These are phyloP conservation scores for Nycticebus coucang DNA, from an alignment of 2,113 vertebrate species.

Conservation along the genomic window DNA sequence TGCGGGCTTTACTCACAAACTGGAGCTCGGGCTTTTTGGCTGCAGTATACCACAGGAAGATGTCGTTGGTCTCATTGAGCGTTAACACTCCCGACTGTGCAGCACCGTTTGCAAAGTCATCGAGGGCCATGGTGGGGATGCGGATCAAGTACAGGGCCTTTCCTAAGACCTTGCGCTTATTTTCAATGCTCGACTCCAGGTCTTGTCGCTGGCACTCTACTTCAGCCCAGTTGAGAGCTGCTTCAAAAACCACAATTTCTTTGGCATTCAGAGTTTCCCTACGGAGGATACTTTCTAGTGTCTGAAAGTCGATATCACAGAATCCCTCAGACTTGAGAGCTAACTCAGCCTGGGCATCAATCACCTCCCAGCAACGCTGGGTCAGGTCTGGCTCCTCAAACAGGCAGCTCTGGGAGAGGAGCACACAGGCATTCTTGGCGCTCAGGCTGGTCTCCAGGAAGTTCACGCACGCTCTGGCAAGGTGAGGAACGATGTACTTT, in stretches of 20 bases:
- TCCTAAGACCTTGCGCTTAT: slow-evolving; percentile 96
- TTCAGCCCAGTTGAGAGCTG: slow-evolving; percentile 96
- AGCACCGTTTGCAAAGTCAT: slow-evolving; percentile 97
- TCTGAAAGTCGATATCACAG: slow-evolving; percentile 98
- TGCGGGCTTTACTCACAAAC: slow-evolving; percentile 93
- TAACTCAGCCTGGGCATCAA: slow-evolving; percentile 97
- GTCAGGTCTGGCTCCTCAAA: slow-evolving; percentile 98
- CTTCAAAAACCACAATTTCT: slow-evolving; percentile 98
- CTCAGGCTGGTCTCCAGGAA: slow-evolving; percentile 98
- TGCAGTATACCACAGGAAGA: slow-evolving; percentile 98
- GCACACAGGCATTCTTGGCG: slow-evolving; percentile 96
- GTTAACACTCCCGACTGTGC: slow-evolving; percentile 97
- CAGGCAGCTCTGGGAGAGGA: slow-evolving; percentile 97
- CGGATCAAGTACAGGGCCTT: slow-evolving; percentile 96
- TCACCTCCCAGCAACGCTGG: slow-evolving; percentile 99
- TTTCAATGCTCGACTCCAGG: slow-evolving; percentile 91
- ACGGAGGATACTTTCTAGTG: slow-evolving; percentile 96
- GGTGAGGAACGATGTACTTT: slow-evolving; percentile 98
- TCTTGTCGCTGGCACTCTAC: slow-evolving; percentile 96
- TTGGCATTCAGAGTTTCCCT: slow-evolving; percentile 98
- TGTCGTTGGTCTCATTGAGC: slow-evolving; percentile 97
- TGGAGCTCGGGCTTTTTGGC: slow-evolving; percentile 96
- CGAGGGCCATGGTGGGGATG: slow-evolving; percentile 96
- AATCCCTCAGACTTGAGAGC: slow-evolving; percentile 97
- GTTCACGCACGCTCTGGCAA: slow-evolving; percentile 97